Evolutionary conservation across 2,797 vertebrate genomes (phyloP), one percentile per base, ranked within the genome.

Genomic region (Diceros bicornis): DNA sequence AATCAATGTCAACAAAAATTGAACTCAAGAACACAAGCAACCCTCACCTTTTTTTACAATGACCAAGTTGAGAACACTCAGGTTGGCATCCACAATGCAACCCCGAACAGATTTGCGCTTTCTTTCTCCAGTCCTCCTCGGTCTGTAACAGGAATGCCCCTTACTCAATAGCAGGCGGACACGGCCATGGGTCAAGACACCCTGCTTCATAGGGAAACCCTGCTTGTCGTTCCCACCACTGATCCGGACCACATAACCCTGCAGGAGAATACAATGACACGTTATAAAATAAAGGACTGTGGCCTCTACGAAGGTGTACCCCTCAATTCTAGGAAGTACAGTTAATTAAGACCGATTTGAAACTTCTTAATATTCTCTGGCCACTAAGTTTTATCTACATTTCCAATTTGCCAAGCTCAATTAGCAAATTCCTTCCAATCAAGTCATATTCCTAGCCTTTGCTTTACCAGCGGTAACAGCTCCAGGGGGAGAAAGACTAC

Each of bases 151-250:
- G 66, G 99, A 99, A 97, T 99, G 99, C 32, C 99, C 99, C 98
- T 99, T 99, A 98, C 99, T 99, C 96, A 99, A 99, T 37, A 99
- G 99, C 77, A 99, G 99, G 69, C 99, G 99, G 85, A 99, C 99
- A 7, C 99, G 99, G 2, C 99, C 99, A 0, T 99, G 99, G 16
- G 99, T 99, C 98, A 99, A 98, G 81, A 99, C 99, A 12, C 99
- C 99, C 74, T 99, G 99, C 98, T 99, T 99, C 99, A 99, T 99
- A 96, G 99, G 99, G 97, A 99, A 99, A 37, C 99, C 99, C 95
- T 99, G 99, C 74, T 99, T 99, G 99, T 99, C 99, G 0, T 99
- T 99, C 91, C 99, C 99, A 82, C 99, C 99, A 0, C 99, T 99
- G 98, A 99, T 99, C 57, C 99, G 99, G 88, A 99, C 99, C 95